These are phyloP conservation scores for Echinometra lucunter DNA, from an alignment of 53 echinoderm and acorn worm genomes.

Conservation along the genomic window DNA sequence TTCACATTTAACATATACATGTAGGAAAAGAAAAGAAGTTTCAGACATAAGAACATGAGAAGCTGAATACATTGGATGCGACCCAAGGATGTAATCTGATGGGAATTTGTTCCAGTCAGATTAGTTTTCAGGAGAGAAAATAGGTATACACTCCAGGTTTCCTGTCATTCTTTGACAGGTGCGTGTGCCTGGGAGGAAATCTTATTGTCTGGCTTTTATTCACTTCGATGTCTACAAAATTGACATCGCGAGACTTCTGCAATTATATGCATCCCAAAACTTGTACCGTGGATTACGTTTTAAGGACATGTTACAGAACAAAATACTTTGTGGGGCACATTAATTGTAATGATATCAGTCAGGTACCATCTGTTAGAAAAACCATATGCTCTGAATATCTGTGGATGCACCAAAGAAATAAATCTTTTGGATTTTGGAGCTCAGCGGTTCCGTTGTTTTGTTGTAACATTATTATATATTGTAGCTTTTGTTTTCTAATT, in stretches of 20 bases:
- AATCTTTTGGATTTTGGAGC: neutral
- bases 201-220: conserved; percentile 37
- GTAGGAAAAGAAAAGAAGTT: conserved; percentile 6
- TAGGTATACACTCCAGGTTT: neutral
- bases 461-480: neutral
- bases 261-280: neutral
- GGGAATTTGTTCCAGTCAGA: neutral
- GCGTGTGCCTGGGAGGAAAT: conserved; percentile 3
- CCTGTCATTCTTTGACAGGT: neutral
- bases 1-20: neutral
- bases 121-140: neutral
- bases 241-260: neutral
- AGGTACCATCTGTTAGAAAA: neutral
- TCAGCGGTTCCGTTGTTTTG: neutral
- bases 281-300: neutral
- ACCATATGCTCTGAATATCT: neutral
- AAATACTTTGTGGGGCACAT: neutral
- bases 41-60: neutral
- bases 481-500: too few relatives aligned
- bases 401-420: neutral
- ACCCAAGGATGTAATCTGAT: conserved; percentile 4
- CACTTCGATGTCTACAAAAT: neutral
- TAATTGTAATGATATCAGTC: neutral
- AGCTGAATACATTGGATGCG: neutral
- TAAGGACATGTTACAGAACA: neutral